phyloP scores from a whole-genome alignment of 2,797 vertebrate genomes.

The Sitta carolinensis region DNA sequence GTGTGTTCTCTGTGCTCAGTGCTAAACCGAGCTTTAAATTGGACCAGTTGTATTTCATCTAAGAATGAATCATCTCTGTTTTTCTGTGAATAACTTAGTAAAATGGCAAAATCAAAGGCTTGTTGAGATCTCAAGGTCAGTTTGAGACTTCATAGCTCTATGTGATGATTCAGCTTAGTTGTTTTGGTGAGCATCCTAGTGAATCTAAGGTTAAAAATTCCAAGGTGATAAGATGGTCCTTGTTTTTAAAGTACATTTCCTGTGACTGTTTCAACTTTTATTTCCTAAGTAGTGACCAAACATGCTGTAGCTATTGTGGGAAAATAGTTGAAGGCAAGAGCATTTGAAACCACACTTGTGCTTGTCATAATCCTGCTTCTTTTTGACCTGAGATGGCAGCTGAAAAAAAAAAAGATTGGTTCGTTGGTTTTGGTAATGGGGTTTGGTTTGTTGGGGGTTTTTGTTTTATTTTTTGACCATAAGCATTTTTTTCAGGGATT shows the following conservation, averaged over 20 bases:
- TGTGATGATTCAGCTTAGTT: neutral
- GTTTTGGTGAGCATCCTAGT: neutral
- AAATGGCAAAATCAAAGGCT: neutral
- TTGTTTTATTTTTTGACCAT: neutral
- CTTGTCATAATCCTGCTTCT: neutral
- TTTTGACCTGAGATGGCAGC: neutral
- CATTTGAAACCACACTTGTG: neutral
- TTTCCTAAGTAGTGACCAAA: neutral
- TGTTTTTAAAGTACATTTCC: neutral
- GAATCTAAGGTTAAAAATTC: slow-evolving; percentile 3
- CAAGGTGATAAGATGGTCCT: neutral
- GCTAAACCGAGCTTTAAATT: neutral
- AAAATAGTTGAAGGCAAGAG: neutral
- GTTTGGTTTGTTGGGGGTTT: fast-evolving
- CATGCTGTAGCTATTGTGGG: neutral
- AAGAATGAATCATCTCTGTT: neutral
- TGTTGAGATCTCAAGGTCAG: neutral
- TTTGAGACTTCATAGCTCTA: neutral
- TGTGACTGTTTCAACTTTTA: neutral
- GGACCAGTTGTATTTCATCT: neutral
- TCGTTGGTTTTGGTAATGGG: neutral
- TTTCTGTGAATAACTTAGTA: neutral
- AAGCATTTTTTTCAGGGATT: neutral
- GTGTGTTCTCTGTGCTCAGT: neutral
- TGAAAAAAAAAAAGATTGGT: neutral